Percentiles rank a stretch among this genome's conserved stretches.
These are phyloP conservation scores for Scaptomyza graminum DNA, from an alignment of 1,140 invertebrate genomes.

Conservation along the genomic window DNA sequence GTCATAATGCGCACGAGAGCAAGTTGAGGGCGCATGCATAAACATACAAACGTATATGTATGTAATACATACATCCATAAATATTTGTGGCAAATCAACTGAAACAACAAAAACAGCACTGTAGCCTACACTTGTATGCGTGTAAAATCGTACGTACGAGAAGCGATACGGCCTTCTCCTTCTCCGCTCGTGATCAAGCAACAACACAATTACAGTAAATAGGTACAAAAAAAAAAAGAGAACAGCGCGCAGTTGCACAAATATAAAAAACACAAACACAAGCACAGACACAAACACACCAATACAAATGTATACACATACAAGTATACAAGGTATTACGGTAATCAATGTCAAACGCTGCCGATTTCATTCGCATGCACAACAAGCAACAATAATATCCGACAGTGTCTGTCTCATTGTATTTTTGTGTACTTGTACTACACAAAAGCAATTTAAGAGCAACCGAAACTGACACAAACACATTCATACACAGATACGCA, in stretches of 20 bases:
- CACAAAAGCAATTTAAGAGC: conserved; percentile 57
- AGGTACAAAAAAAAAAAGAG: conserved; percentile 67
- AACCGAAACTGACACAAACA: conserved; percentile 23
- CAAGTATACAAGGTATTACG: conserved; percentile 68
- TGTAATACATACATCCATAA: conserved; percentile 9
- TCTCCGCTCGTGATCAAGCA: conserved; percentile 60
- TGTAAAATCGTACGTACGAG: conserved; percentile 12
- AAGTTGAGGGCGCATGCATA: conserved; percentile 21
- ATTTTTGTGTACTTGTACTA: conserved; percentile 47
- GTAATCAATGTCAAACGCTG: conserved; percentile 81
- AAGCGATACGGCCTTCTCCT: conserved; percentile 59
- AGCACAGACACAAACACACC: conserved; percentile 39
- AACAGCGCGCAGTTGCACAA: conserved; percentile 75
- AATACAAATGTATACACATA: conserved; percentile 27
- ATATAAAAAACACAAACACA: conserved; percentile 67
- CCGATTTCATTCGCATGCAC: conserved; percentile 69
- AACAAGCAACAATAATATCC: conserved; percentile 50
- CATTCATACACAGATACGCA: conserved; percentile 37
- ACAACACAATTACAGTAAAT: conserved; percentile 79
- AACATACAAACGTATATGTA: conserved; percentile 6
- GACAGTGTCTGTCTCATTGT: conserved; percentile 45
- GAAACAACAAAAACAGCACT: conserved; percentile 33
- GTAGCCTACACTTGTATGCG: conserved; percentile 10
- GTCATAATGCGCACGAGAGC: conserved; percentile 16
- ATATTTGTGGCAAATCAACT: conserved; percentile 42